phyloP scores from a whole-genome alignment of 2,797 vertebrate genomes.

The Artibeus lituratus region DNA sequence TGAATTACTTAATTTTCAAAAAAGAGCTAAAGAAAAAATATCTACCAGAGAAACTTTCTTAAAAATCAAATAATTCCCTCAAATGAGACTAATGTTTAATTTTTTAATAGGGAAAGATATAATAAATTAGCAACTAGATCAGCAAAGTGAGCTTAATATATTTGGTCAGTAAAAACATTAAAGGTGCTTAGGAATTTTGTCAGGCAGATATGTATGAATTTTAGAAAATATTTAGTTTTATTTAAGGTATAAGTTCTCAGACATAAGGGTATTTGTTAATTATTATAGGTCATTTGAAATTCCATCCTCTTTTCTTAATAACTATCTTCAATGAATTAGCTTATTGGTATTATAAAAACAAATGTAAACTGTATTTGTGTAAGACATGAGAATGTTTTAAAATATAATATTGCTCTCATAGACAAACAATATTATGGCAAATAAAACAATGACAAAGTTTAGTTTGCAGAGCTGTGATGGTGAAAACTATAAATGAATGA shows the following conservation, averaged over 20 bases:
- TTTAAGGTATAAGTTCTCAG: conserved; percentile 3
- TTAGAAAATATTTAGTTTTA: neutral
- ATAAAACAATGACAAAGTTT: neutral
- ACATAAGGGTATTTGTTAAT: neutral
- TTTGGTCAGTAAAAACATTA: neutral
- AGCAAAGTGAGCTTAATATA: conserved; percentile 65
- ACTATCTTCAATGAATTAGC: neutral
- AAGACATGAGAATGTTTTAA: neutral
- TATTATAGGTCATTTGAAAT: neutral
- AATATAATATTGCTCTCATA: neutral
- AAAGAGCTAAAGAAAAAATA: neutral
- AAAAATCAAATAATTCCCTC: neutral
- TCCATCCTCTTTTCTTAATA: neutral
- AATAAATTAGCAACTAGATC: neutral
- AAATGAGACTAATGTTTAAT: neutral
- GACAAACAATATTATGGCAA: neutral
- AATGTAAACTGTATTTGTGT: neutral
- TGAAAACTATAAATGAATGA: neutral
- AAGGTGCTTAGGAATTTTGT: neutral
- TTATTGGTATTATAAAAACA: neutral
- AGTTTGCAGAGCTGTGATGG: neutral
- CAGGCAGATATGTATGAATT: neutral
- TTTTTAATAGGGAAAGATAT: neutral
- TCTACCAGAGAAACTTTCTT: neutral
- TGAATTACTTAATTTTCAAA: neutral